Base-by-base conservation (phyloP, 2,113 vertebrate species). In the Sinocyclocheilus rhinocerous region DNA sequence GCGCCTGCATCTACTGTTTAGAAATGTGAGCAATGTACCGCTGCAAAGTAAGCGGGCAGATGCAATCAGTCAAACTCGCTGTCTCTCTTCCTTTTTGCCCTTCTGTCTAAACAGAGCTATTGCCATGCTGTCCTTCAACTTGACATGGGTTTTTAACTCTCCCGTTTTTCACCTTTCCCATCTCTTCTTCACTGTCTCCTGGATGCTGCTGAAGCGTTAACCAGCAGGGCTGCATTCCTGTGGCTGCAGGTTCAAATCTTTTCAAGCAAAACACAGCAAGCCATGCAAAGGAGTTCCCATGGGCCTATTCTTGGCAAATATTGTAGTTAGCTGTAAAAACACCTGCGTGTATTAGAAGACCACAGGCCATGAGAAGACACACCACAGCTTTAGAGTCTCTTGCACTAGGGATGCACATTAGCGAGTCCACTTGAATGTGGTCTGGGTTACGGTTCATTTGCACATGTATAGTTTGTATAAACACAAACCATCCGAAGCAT, bases 1-100 rank as follows among this genome's bases (percentile, higher is more conserved):
- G 76, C 50, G 90, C 92, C 92, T 90, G 90, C 91, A 93, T 93
- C 89, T 93, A 91, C 88, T 92, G 92, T 93, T 94, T 59, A 93
- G 93, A 92, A 93, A 94, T 93, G 90, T 83, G 76, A 93, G 91
- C 91, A 94, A 93, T 94, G 93, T 93, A 93, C 92, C 91, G 90
- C 86, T 90, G 91, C 87, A 87, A 91, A 92, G 90, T 91, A 92
- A 93, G 92, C 89, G 33, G 87, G 81, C 85, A 90, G 85, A 96
- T 96, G 91, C 86, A 94, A 96, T 96, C 95, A 0, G 81, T 85
- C 76, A 73, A 72, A 15, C 52, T 33, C 6, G 84, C 90, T 90
- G 89, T 84, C 87, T 75, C n/a, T 86, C 83, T 89, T 55, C 67
- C 59, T 84, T 87, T 79, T 75, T 84, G 63, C 79, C 86, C 90